Evolutionary conservation across 1,140 invertebrate genomes (phyloP).

Genomic region (Physella acuta): DNA sequence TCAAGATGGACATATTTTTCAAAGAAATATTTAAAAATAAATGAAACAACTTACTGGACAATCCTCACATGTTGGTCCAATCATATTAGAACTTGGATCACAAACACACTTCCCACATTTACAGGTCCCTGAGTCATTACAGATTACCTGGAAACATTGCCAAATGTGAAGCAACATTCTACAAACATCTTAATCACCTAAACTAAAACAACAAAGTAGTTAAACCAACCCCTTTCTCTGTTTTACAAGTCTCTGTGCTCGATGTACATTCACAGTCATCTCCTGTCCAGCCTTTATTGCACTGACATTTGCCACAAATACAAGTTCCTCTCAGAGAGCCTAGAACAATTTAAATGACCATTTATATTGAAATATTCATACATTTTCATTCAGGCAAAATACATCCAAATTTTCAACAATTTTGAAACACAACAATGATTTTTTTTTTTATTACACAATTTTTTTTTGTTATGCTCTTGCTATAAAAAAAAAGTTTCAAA

Average conservation of each 20-base stretch:
- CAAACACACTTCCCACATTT: slow-evolving; percentile 89
- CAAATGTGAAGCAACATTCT: too few species aligned
- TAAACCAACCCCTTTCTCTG: slow-evolving; percentile 64
- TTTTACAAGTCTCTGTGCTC: slow-evolving; percentile 73
- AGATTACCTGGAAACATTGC: slow-evolving; percentile 56
- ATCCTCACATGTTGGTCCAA: slow-evolving; percentile 79
- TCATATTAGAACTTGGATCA: slow-evolving; percentile 67
- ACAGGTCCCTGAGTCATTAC: slow-evolving; percentile 75
- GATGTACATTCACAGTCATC: slow-evolving; percentile 78
- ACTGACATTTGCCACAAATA: slow-evolving; percentile 77
- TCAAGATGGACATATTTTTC: too few species aligned
- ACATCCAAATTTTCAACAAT: too few species aligned
- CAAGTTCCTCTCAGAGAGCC: slow-evolving; percentile 49
- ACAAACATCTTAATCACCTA: too few species aligned
- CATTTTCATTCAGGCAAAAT: too few species aligned
- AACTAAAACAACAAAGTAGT: background rate
- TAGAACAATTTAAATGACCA: too few species aligned
- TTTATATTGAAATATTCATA: too few species aligned
- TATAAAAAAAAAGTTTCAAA: too few species aligned
- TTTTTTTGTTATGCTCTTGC: too few species aligned
- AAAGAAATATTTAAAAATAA: too few species aligned
- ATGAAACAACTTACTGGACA: slow-evolving; percentile 78
- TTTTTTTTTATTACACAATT: too few species aligned
- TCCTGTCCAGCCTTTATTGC: slow-evolving; percentile 69
- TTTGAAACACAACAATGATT: too few species aligned